A percentile compares a stretch with the other conserved stretches of the same genome.
Evolutionary conservation across 2,888 invertebrate genomes (phyloP).

Genomic region (Acanthopleura granulata): DNA sequence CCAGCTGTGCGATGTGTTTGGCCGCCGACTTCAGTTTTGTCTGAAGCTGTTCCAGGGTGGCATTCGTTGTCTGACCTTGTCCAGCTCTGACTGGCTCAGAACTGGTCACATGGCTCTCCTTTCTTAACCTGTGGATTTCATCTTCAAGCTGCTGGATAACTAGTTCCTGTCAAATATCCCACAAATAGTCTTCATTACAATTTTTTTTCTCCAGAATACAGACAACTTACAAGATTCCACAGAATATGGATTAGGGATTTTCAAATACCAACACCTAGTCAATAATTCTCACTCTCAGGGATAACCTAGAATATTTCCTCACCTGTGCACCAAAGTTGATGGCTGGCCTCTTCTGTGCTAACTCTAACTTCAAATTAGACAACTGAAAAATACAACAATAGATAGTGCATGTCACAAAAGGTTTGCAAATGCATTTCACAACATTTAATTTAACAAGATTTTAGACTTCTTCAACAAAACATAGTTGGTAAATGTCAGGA

Average conservation of each 20-base stretch:
- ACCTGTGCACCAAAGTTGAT: slow-evolving; percentile 68
- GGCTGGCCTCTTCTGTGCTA: slow-evolving; percentile 57
- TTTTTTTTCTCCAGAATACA: too few relatives aligned
- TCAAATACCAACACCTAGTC: too few relatives aligned
- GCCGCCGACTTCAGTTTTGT: slow-evolving; percentile 59
- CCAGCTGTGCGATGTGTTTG: slow-evolving; percentile 61
- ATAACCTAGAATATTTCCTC: slow-evolving; percentile 12
- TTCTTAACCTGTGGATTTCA: slow-evolving; percentile 56
- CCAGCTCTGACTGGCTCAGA: slow-evolving; percentile 14
- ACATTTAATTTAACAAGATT: too few relatives aligned
- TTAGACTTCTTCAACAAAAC: too few relatives aligned
- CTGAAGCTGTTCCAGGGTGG: slow-evolving; percentile 43
- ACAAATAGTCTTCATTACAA: too few relatives aligned
- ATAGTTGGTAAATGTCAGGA: too few relatives aligned
- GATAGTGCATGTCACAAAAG: background rate
- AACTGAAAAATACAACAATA: slow-evolving; percentile 40
- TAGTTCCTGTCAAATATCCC: slow-evolving; percentile 51
- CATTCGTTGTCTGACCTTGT: slow-evolving; percentile 31
- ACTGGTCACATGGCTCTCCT: slow-evolving; percentile 21
- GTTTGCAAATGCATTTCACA: too few relatives aligned
- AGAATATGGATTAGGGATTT: too few relatives aligned
- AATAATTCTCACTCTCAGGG: too few relatives aligned
- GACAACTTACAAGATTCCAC: too few relatives aligned
- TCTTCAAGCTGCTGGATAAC: slow-evolving; percentile 68
- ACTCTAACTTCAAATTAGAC: slow-evolving; percentile 60